These are phyloP conservation scores for Plebejus anna DNA, from an alignment of 2,888 invertebrate species.

Conservation along the genomic window DNA sequence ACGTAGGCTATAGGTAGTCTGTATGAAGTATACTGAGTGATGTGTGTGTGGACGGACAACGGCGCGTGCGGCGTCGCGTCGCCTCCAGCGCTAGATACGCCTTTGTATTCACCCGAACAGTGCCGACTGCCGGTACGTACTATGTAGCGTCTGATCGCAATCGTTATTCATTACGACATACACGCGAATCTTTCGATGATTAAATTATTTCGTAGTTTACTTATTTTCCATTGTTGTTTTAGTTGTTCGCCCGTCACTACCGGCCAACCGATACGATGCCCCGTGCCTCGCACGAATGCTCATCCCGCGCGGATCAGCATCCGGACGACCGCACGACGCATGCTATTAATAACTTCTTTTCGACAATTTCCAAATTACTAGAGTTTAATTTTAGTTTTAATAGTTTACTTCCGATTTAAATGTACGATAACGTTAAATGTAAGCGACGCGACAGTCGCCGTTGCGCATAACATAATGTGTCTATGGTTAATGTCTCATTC, in stretches of 20 bases:
- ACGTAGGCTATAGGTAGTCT: conserved; percentile 73
- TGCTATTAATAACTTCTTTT: not conserved
- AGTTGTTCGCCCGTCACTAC: conserved; percentile 10
- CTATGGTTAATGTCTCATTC: conserved; percentile 38
- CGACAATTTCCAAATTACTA: conserved; percentile 25
- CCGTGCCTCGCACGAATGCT: conserved; percentile 8
- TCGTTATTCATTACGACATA: conserved; percentile 13
- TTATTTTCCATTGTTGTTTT: conserved; percentile 7
- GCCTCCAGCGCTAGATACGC: conserved; percentile 26
- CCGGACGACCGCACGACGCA: not conserved
- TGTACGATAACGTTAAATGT: conserved; percentile 22
- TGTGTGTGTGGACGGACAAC: conserved; percentile 37
- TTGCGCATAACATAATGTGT: conserved; percentile 36
- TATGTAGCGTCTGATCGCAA: conserved; percentile 25
- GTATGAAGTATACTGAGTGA: conserved; percentile 59
- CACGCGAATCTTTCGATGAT: not conserved
- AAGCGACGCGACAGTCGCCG: conserved; percentile 37
- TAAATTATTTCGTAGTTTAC: conserved; percentile 20
- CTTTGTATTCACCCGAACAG: conserved; percentile 18
- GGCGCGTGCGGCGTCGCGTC: conserved; percentile 44
- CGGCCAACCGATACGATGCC: not conserved
- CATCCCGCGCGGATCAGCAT: conserved; percentile 9
- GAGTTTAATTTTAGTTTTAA: conserved; percentile 24
- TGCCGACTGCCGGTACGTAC: conserved; percentile 4
- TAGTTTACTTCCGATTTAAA: conserved; percentile 28